Evolutionary conservation across 2,113 vertebrate genomes (phyloP).

Genomic region (Brachyhypopomus occidentalis): DNA sequence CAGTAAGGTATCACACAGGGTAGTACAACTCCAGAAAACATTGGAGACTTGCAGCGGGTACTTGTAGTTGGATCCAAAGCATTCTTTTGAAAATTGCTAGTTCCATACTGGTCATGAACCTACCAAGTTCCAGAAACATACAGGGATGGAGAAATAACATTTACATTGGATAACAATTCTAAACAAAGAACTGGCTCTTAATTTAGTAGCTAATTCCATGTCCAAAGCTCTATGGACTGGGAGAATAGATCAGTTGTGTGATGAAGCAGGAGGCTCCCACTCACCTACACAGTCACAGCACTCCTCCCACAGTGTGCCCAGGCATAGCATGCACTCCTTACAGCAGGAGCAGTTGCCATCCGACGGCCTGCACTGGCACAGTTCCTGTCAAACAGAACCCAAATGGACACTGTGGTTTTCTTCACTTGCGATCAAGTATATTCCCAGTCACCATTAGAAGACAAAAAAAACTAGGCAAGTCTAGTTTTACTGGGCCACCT

Average conservation of each 20-base stretch:
- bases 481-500: background rate
- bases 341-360: slow-evolving; percentile 98
- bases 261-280: slow-evolving; percentile 47
- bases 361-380: slow-evolving; percentile 94
- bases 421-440: background rate
- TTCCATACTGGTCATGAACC: background rate
- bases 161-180: background rate
- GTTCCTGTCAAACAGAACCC: slow-evolving; percentile 78
- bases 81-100: slow-evolving; percentile 30
- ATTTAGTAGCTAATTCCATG: background rate
- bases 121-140: background rate
- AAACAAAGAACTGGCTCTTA: background rate
- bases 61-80: background rate
- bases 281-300: slow-evolving; percentile 99
- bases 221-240: background rate
- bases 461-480: background rate
- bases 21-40: background rate
- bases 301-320: slow-evolving; percentile 96
- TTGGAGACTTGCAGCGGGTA: background rate
- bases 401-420: background rate
- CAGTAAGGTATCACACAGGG: background rate
- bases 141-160: background rate
- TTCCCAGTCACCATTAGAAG: background rate
- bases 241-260: background rate
- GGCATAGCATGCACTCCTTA: slow-evolving; percentile 97